phyloP scores from a whole-genome alignment of 2,113 vertebrate species.

The Cheilinus undulatus region DNA sequence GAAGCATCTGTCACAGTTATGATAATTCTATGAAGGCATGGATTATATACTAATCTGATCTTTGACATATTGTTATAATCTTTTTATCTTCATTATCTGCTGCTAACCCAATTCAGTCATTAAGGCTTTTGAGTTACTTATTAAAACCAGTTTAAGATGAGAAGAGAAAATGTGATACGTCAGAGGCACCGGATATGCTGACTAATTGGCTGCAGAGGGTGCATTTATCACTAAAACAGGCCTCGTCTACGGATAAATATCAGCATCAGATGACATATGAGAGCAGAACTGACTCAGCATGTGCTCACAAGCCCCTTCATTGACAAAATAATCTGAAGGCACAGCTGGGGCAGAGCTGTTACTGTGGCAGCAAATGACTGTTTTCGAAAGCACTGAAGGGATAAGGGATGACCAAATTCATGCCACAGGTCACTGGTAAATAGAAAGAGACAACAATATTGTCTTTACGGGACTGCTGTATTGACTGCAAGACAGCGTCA shows the following conservation, averaged over 20 bases:
- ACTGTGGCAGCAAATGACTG: background rate
- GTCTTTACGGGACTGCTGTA: background rate
- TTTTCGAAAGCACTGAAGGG: background rate
- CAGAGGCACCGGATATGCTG: background rate
- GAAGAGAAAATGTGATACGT: background rate
- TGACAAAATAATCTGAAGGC: slow-evolving; percentile 14
- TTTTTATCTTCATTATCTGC: slow-evolving; percentile 5
- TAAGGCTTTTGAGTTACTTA: background rate
- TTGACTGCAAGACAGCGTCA: background rate
- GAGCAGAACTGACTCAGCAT: slow-evolving; percentile 28
- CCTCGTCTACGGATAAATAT: background rate
- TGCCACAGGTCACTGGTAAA: background rate
- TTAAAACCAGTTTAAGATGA: slow-evolving; percentile 5
- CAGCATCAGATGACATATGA: slow-evolving; percentile 17
- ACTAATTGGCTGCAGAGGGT: slow-evolving; percentile 1
- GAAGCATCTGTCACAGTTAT: background rate
- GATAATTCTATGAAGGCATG: slow-evolving; percentile 15
- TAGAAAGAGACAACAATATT: slow-evolving; percentile 1
- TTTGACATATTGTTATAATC: slow-evolving; percentile 26
- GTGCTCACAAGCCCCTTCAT: slow-evolving; percentile 17
- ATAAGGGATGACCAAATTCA: slow-evolving; percentile 30
- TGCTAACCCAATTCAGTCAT: background rate
- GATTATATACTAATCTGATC: slow-evolving; percentile 22
- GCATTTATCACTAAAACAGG: background rate
- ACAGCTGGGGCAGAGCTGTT: slow-evolving; percentile 18